Evolutionary conservation across 1,140 invertebrate species (phyloP).

Genomic region (Apis cerana): DNA sequence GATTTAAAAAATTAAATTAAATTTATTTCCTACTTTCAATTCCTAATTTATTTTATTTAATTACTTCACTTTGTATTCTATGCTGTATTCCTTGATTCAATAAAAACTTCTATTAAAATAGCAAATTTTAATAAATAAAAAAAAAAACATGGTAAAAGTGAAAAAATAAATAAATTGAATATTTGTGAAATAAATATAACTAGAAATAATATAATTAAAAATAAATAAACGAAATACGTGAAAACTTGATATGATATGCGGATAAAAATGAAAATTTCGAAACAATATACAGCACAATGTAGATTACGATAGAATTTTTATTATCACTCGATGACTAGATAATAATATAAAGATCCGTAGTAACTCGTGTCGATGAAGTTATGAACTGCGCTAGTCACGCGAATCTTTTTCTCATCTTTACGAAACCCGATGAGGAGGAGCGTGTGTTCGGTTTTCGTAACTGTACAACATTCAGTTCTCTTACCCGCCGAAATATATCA

Average conservation of each 20-base stretch:
- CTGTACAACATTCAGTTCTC: constrained; percentile 64
- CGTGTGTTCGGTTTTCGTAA: constrained; percentile 55
- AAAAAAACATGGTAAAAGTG: neutral
- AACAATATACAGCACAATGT: constrained; percentile 34
- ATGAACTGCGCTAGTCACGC: constrained; percentile 64
- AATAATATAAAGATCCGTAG: constrained; percentile 79
- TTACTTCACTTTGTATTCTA: neutral
- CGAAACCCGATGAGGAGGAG: constrained; percentile 49
- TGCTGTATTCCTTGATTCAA: neutral
- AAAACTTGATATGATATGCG: neutral
- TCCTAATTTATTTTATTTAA: neutral
- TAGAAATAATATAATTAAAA: neutral
- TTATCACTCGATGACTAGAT: constrained; percentile 80
- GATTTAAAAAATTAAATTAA: neutral
- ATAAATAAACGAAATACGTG: neutral
- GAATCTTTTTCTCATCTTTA: constrained; percentile 47
- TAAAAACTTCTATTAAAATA: neutral
- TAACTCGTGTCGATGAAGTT: constrained; percentile 73
- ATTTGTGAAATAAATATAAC: neutral
- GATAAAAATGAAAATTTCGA: neutral
- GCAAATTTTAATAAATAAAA: neutral
- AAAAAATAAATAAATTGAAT: neutral
- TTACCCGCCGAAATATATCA: constrained; percentile 50
- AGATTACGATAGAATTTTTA: constrained; percentile 79
- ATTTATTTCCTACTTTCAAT: neutral